These are phyloP conservation scores for Drosophila parabipectinata DNA, from an alignment of 1,140 invertebrate species.

Conservation along the genomic window DNA sequence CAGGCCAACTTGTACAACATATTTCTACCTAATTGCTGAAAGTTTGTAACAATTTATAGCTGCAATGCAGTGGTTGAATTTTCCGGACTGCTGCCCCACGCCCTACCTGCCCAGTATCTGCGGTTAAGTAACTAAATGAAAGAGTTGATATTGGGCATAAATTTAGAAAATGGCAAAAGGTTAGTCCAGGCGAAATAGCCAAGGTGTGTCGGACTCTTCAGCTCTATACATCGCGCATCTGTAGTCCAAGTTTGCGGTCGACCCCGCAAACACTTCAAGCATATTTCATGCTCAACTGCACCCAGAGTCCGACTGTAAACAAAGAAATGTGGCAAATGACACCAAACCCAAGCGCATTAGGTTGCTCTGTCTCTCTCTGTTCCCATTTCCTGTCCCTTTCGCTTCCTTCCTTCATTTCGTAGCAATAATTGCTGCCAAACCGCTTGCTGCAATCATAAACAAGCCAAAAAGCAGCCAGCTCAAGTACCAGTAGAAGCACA, in stretches of 20 bases:
- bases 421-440: constrained; percentile 70
- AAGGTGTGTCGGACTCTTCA: constrained; percentile 43
- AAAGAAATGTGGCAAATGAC: constrained; percentile 64
- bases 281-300: constrained; percentile 77
- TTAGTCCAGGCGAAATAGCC: constrained; percentile 19
- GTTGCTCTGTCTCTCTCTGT: constrained; percentile 4
- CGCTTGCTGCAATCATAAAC: constrained; percentile 73
- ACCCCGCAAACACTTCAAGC: constrained; percentile 52
- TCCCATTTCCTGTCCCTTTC: neutral
- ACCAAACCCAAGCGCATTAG: constrained; percentile 69
- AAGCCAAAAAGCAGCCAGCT: constrained; percentile 23
- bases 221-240: constrained; percentile 10
- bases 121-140: constrained; percentile 57
- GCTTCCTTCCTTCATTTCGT: neutral
- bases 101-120: constrained; percentile 1
- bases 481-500: constrained; percentile 11
- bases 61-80: constrained; percentile 72
- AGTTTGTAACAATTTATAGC: constrained; percentile 79
- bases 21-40: constrained; percentile 74
- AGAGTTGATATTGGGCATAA: constrained; percentile 59
- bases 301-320: constrained; percentile 37
- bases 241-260: constrained; percentile 36
- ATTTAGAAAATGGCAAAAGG: constrained; percentile 39
- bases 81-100: neutral
- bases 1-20: constrained; percentile 63